Evolutionary conservation across 2,797 vertebrate species (phyloP).

Genomic region (Alcedo quadribrachys): DNA sequence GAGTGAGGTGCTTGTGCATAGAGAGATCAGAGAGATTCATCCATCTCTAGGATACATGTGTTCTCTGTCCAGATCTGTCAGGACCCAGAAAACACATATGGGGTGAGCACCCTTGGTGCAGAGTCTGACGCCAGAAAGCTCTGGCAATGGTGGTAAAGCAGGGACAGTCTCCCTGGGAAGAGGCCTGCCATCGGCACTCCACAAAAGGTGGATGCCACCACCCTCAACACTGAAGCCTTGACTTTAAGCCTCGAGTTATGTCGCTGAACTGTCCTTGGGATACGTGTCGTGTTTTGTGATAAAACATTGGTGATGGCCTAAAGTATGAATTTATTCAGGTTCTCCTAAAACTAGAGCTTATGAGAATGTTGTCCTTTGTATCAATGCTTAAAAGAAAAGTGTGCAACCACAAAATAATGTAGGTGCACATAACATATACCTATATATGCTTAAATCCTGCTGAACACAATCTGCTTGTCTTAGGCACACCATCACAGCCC

Average conservation of each 20-base stretch:
- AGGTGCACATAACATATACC: background rate
- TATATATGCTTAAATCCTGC: background rate
- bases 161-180: background rate
- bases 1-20: background rate
- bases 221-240: background rate
- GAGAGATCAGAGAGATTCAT: background rate
- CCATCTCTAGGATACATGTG: fast-evolving
- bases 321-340: background rate
- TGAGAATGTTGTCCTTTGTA: background rate
- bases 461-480: background rate
- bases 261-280: background rate
- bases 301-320: background rate
- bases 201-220: background rate
- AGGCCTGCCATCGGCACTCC: fast-evolving
- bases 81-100: background rate
- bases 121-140: background rate
- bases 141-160: background rate
- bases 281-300: background rate
- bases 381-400: background rate
- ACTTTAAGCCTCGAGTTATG: background rate
- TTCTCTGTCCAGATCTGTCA: background rate
- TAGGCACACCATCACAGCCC: background rate
- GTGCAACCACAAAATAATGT: background rate
- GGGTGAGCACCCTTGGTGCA: background rate
- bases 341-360: background rate